Base-by-base conservation (phyloP, 2,113 vertebrate species). In the Tupaia chinensis region DNA sequence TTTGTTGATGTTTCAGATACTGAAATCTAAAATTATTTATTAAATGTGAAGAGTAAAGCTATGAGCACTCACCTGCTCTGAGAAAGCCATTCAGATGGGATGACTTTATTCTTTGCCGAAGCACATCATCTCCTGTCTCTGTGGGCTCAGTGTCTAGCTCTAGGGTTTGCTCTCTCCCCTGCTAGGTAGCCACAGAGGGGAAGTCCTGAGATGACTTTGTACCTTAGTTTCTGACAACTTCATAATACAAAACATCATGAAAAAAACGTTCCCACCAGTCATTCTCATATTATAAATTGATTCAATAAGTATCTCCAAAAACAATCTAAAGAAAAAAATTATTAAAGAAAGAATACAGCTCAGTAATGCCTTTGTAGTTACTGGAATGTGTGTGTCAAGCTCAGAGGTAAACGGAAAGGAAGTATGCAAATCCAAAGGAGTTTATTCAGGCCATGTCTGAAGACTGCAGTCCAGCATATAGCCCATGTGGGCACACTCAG, bases 241-340 rank as follows among this genome's bases (percentile, higher is more conserved):
- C 95, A 22, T 10, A 15, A 20, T 53, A 66, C 8, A 7, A 25
- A 34, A 25, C 79, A 94, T 80, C 74, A 5, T 44, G 25, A 79
- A 23, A 14, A 90, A 87, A 17, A 56, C 68, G 25, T 95, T 58
- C 69, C 27, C 27, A 13, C 72, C 22, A 56, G 66, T 94, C 19
- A 69, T 95, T 77, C 95, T 79, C 1, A 95, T 92, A 68, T 44
- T 89, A 2, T 29, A 85, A 27, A 85, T 69, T 74, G 14, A 73
- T 94, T 9, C 32, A 85, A 12, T 95, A 87, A 66, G 95, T 86
- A 29, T 20, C 34, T 80, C 83, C 13, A 66, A 72, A 85, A 89
- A 65, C n/a, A 66, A 27, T 14, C 53, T 93, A 58, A 85, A 9
- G 80, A 34, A 19, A 93, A 29, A 66, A 7, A 2, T 32, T 70